Evolutionary conservation across 2,888 invertebrate genomes (phyloP).

Genomic region (Athrips mouffetella): DNA sequence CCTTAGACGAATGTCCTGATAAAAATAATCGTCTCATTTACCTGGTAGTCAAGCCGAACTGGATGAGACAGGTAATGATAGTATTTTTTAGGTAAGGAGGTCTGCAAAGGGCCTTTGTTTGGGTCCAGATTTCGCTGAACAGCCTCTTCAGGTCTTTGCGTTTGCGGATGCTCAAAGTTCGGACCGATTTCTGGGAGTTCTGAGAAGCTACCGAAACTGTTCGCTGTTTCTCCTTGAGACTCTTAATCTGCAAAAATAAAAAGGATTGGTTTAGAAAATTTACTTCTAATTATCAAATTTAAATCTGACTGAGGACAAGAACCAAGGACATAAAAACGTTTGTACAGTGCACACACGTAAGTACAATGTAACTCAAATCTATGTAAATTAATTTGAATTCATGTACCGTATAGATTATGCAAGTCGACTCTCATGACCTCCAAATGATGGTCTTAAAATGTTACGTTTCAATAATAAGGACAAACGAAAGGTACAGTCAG

Average conservation of each 20-base stretch:
- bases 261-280: not conserved
- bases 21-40: too few relatives aligned
- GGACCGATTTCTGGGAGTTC: conserved; percentile 81
- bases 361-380: too few relatives aligned
- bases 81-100: conserved; percentile 87
- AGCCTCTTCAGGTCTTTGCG: conserved; percentile 84
- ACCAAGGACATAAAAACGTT: too few relatives aligned
- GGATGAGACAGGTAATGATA: conserved; percentile 86
- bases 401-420: too few relatives aligned
- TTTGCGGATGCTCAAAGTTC: conserved; percentile 83
- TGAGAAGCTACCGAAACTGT: conserved; percentile 81
- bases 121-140: conserved; percentile 83
- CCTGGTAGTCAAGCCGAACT: conserved; percentile 89
- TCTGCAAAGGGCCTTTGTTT: conserved; percentile 85
- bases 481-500: too few relatives aligned
- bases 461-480: too few relatives aligned
- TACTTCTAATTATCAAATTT: not conserved
- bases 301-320: not conserved
- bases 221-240: conserved; percentile 82
- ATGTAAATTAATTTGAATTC: too few relatives aligned
- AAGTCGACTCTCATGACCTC: too few relatives aligned
- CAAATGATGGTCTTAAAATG: too few relatives aligned
- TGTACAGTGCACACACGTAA: too few relatives aligned
- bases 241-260: conserved; percentile 77
- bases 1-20: too few relatives aligned